Conservation (phyloP, 2,113 vertebrate species). For the Porphyrio hochstetteri region DNA sequence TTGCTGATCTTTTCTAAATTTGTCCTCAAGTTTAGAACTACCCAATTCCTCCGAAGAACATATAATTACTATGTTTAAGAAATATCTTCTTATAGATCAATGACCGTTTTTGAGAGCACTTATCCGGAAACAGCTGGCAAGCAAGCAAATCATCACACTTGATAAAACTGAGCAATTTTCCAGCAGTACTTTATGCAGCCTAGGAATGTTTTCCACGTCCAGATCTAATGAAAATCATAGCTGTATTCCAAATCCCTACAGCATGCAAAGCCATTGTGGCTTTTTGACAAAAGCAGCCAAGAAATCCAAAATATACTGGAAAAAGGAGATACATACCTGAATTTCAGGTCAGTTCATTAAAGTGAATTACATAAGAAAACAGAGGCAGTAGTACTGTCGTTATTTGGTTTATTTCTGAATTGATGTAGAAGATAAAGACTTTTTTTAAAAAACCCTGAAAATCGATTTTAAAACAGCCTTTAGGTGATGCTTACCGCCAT, state of each 20-base stretch:
- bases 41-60: not conserved
- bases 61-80: not conserved
- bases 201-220: not conserved
- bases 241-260: not conserved
- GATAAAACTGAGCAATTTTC: not conserved
- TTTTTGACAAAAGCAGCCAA: not conserved
- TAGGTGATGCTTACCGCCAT: conserved; percentile 82
- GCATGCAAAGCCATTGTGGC: not conserved
- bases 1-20: not conserved
- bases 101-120: not conserved
- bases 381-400: not conserved
- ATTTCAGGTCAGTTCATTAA: not conserved
- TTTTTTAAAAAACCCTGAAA: accelerated
- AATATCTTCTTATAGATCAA: not conserved
- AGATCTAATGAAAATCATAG: not conserved
- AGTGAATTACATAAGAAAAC: not conserved
- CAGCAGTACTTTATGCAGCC: not conserved
- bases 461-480: not conserved
- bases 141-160: not conserved
- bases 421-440: not conserved
- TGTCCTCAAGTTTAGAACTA: not conserved
- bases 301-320: not conserved
- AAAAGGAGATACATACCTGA: not conserved
- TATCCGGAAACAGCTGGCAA: not conserved
- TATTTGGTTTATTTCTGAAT: not conserved